phyloP scores from a whole-genome alignment of 2,888 invertebrate genomes.

The Ectemnius cavifrons region DNA sequence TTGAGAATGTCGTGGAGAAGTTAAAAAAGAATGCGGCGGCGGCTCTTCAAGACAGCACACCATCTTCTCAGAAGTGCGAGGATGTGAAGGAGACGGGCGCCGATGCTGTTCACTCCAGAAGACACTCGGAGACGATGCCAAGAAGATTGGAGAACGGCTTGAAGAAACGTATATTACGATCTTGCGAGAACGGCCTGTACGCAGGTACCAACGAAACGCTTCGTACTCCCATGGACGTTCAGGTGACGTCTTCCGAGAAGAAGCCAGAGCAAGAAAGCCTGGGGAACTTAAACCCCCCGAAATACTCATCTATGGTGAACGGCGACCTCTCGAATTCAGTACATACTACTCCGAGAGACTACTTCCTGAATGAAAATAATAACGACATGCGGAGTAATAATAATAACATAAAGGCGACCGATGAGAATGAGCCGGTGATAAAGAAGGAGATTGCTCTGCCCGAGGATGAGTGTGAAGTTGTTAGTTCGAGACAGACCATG shows the following conservation, averaged over 20 bases:
- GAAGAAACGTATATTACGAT: conserved; percentile 68
- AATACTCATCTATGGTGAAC: background rate
- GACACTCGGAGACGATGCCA: conserved; percentile 36
- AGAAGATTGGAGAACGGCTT: conserved; percentile 65
- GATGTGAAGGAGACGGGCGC: conserved; percentile 60
- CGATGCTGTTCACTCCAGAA: conserved; percentile 32
- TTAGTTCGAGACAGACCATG: conserved; percentile 17
- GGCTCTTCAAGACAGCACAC: conserved; percentile 54
- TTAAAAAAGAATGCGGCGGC: conserved; percentile 74
- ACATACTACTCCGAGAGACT: conserved; percentile 31
- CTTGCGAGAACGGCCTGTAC: conserved; percentile 58
- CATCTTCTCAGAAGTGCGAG: conserved; percentile 41
- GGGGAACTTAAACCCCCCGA: background rate
- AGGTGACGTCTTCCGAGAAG: background rate
- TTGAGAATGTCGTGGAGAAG: conserved; percentile 74
- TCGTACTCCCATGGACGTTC: background rate
- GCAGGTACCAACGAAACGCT: background rate
- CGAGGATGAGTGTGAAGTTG: conserved; percentile 6
- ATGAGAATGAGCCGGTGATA: conserved; percentile 15
- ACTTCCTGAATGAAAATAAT: conserved; percentile 42
- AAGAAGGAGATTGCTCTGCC: conserved; percentile 39
- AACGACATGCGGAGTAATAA: conserved; percentile 54
- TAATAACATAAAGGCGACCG: conserved; percentile 39
- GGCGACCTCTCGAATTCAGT: conserved; percentile 13
- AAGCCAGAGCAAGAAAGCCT: background rate